These are phyloP conservation scores for Poicephalus gulielmi DNA, from an alignment of 2,113 vertebrate genomes.

Conservation along the genomic window DNA sequence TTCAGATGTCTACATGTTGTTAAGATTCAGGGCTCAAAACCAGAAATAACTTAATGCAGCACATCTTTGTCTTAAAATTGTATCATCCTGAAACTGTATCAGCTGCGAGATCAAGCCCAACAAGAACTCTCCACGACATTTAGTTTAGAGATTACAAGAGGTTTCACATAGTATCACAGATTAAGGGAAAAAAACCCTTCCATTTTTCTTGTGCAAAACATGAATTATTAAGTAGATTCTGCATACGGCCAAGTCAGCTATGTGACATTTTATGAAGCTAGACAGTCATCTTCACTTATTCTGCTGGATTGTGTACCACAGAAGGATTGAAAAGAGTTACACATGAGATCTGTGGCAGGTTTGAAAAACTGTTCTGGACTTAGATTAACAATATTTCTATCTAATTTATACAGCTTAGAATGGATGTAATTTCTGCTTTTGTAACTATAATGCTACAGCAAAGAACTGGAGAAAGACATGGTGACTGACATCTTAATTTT, in stretches of 20 bases:
- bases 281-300: neutral
- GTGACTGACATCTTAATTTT: neutral
- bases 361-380: neutral
- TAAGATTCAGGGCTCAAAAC: neutral
- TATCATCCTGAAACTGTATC: neutral
- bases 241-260: neutral
- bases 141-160: neutral
- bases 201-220: fast-evolving
- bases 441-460: neutral
- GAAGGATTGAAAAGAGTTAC: neutral
- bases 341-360: neutral
- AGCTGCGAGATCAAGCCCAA: neutral
- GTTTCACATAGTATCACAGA: neutral
- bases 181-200: neutral
- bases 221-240: neutral
- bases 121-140: neutral
- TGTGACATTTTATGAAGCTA: neutral
- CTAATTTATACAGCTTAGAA: neutral
- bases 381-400: neutral
- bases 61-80: neutral
- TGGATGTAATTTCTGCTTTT: neutral
- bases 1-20: neutral
- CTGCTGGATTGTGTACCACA: neutral
- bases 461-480: neutral
- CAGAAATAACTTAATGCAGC: neutral